phyloP scores from a whole-genome alignment of 2,113 vertebrate species.

The Eclectus roratus region DNA sequence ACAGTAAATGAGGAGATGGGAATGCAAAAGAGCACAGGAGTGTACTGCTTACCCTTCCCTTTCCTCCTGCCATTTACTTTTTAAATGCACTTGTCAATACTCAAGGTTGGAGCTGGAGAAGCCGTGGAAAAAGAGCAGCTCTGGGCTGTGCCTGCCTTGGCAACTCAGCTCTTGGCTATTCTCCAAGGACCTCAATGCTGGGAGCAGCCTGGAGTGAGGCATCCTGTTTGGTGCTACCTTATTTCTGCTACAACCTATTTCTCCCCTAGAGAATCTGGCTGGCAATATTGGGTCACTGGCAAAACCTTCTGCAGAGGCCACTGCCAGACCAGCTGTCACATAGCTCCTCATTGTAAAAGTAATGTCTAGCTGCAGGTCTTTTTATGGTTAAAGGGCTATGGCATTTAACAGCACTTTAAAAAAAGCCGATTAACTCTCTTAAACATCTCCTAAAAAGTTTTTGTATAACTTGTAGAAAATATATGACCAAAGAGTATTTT shows the following conservation, averaged over 20 bases:
- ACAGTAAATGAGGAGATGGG: not conserved
- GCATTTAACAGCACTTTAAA: not conserved
- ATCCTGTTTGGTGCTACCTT: not conserved
- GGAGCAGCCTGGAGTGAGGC: not conserved
- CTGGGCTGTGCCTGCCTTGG: not conserved
- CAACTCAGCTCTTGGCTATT: not conserved
- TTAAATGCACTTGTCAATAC: not conserved
- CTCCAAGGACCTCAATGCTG: not conserved
- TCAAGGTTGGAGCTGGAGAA: not conserved
- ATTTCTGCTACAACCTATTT: not conserved
- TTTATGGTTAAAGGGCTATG: not conserved
- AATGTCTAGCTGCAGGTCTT: not conserved
- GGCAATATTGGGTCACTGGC: not conserved
- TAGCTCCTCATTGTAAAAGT: not conserved
- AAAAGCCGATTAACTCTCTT: not conserved
- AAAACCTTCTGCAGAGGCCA: not conserved
- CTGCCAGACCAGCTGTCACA: not conserved
- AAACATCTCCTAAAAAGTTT: not conserved
- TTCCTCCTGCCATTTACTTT: not conserved
- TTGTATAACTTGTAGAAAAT: not conserved
- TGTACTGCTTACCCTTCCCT: not conserved
- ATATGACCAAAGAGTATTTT: not conserved
- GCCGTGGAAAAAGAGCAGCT: not conserved
- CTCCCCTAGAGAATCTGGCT: not conserved
- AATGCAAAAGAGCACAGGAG: not conserved